Percentiles rank a stretch among this genome's conserved stretches.
Conservation (phyloP, 2,113 vertebrate species). For the Hemicordylus capensis region DNA sequence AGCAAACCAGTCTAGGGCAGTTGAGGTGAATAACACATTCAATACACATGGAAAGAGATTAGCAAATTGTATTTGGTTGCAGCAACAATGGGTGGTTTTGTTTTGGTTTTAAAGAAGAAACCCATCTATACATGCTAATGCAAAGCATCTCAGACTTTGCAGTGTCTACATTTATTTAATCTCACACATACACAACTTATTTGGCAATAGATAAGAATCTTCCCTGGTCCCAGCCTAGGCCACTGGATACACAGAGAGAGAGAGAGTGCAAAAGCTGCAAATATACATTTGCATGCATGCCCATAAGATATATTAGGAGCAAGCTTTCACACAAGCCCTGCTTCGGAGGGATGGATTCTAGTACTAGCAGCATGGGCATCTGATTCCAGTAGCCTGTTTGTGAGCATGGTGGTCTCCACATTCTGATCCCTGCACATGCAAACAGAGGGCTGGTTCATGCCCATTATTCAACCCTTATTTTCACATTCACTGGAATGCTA, state of each 20-base stretch:
- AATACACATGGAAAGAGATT: slow-evolving; percentile 23
- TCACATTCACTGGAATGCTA: background rate
- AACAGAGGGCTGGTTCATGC: background rate
- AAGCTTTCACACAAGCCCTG: background rate
- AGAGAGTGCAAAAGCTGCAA: too few species aligned
- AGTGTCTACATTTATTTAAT: too few species aligned
- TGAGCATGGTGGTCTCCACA: background rate
- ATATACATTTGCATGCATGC: too few species aligned
- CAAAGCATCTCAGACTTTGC: background rate
- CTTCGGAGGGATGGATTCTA: background rate
- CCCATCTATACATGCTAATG: too few species aligned
- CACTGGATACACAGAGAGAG: too few species aligned
- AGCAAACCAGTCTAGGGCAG: slow-evolving; percentile 4
- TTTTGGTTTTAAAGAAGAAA: slow-evolving; percentile 27
- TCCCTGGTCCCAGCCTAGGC: too few species aligned
- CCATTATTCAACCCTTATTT: background rate
- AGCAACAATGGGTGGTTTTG: background rate
- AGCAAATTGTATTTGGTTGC: slow-evolving; percentile 25
- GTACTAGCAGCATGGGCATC: background rate
- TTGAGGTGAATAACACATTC: slow-evolving; percentile 24
- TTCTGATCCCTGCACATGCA: background rate
- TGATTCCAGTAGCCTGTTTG: background rate
- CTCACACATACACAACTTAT: too few species aligned
- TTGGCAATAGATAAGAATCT: too few species aligned
- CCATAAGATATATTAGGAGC: too few species aligned